A percentile compares a stretch with the other conserved stretches of the same genome.
phyloP scores from a whole-genome alignment of 2,797 vertebrate genomes.

The Pseudomugil gertrudae region DNA sequence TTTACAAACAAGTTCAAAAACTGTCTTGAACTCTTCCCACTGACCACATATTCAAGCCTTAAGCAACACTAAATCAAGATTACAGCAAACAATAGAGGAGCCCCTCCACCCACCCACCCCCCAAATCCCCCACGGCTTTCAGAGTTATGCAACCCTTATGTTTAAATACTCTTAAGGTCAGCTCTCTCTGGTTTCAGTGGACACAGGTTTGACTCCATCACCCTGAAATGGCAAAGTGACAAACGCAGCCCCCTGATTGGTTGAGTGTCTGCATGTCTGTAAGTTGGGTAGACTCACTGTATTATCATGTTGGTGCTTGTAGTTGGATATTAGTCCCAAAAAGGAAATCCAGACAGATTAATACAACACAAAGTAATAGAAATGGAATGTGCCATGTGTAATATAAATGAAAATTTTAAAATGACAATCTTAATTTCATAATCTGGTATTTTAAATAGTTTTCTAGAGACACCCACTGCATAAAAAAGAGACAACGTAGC shows the following conservation, averaged over 20 bases:
- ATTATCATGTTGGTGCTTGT: conserved; percentile 8
- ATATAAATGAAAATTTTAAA: not conserved
- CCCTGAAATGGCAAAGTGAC: conserved; percentile 67
- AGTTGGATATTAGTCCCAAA: conserved; percentile 13
- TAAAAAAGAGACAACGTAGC: conserved; percentile 36
- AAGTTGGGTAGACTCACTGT: not conserved
- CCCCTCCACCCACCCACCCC: conserved; percentile 33
- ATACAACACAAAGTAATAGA: not conserved
- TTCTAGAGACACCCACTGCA: not conserved
- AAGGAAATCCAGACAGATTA: not conserved
- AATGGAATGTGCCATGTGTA: too few species aligned
- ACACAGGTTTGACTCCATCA: conserved; percentile 60
- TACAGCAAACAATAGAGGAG: conserved; percentile 66
- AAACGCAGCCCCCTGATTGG: conserved; percentile 39
- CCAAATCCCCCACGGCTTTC: conserved; percentile 37
- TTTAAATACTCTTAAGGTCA: conserved; percentile 78
- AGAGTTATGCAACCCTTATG: conserved; percentile 65
- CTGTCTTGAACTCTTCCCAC: too few species aligned
- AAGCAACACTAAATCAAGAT: conserved; percentile 43
- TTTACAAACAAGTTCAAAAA: too few species aligned
- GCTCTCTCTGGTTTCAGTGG: conserved; percentile 76
- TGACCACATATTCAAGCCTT: conserved; percentile 28
- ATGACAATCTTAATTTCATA: not conserved
- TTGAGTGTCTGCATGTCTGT: not conserved
- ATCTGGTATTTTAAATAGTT: conserved; percentile 10